Percentiles rank a stretch among this genome's conserved stretches.
phyloP scores from a whole-genome alignment of 2,113 vertebrate species.

The Neotragus pygmaeus region DNA sequence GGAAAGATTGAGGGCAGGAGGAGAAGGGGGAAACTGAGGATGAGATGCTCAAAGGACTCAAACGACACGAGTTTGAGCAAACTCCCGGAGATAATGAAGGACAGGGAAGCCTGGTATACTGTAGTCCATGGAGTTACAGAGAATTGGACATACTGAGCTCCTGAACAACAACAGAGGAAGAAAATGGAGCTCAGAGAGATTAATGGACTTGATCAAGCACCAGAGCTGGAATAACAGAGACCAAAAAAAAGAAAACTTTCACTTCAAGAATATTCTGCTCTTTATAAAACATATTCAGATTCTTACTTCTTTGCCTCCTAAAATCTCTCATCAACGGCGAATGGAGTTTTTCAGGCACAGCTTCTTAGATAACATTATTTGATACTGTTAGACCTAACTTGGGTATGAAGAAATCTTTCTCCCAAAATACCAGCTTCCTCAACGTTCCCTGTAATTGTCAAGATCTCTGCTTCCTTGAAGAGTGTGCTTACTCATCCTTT shows the following conservation, averaged over 20 bases:
- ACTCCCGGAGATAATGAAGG: neutral
- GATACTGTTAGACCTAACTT: slow-evolving; percentile 4
- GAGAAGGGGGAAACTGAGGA: neutral
- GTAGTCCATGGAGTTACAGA: neutral
- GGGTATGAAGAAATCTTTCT: slow-evolving; percentile 3
- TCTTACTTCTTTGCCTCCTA: neutral
- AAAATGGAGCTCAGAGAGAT: neutral
- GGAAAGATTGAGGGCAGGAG: neutral
- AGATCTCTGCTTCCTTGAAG: slow-evolving; percentile 26
- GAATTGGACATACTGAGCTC: neutral
- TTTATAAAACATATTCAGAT: neutral
- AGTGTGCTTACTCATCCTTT: slow-evolving; percentile 62
- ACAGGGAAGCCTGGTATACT: neutral
- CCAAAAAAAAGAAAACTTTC: neutral
- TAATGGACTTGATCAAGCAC: neutral
- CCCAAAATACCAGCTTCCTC: slow-evolving; percentile 48
- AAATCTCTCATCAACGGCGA: neutral
- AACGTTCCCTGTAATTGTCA: slow-evolving; percentile 56
- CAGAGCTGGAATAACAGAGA: neutral
- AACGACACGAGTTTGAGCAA: neutral
- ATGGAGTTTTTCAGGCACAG: neutral
- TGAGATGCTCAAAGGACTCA: neutral
- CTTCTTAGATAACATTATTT: slow-evolving; percentile 34
- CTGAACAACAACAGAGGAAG: neutral
- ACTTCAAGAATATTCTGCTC: neutral